Conservation (phyloP, 2,113 vertebrate genomes). For the Motacilla alba region DNA sequence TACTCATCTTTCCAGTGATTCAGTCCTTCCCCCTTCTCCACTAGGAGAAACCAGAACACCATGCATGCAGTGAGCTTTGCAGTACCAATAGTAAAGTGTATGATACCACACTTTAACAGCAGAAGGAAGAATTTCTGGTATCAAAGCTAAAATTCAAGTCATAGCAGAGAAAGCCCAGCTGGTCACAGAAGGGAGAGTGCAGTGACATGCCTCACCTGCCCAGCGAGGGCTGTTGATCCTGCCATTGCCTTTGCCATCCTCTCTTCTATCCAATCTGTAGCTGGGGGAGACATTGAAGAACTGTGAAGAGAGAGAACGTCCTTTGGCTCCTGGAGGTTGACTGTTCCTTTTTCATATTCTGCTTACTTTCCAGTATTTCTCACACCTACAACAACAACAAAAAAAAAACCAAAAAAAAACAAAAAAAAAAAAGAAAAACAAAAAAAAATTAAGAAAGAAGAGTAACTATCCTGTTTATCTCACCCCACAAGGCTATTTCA, state of each 20-base stretch:
- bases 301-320: background rate
- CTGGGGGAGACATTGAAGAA: background rate
- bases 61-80: background rate
- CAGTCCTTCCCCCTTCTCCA: background rate
- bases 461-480: background rate
- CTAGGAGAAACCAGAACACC: background rate
- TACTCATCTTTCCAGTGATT: background rate
- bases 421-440: background rate
- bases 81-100: background rate
- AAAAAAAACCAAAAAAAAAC: background rate
- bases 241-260: background rate
- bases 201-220: fast-evolving
- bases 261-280: background rate
- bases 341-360: background rate
- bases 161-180: background rate
- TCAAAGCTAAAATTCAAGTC: background rate
- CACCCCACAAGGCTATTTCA: background rate
- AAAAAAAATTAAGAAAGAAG: background rate
- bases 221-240: fast-evolving
- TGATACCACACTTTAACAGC: background rate
- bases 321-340: background rate
- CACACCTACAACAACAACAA: background rate
- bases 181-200: background rate
- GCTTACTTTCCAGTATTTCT: background rate
- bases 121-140: background rate